Evolutionary conservation across 2,113 vertebrate species (phyloP).

Genomic region (Heptranchias perlo): DNA sequence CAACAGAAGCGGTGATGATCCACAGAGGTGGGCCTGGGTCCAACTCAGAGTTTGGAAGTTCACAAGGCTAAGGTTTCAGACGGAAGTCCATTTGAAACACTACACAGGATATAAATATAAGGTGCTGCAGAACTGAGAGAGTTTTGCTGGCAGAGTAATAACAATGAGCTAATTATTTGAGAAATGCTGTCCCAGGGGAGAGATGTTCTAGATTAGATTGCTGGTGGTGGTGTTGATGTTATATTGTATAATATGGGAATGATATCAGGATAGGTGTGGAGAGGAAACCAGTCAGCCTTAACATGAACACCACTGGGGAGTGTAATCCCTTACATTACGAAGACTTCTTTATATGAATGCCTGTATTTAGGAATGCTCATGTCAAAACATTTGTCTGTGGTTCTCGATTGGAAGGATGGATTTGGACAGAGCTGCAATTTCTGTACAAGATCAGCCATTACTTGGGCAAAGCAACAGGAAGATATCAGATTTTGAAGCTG

Average conservation of each 20-base stretch:
- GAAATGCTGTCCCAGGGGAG: neutral
- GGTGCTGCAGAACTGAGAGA: neutral
- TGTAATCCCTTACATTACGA: neutral
- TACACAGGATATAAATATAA: constrained; percentile 27
- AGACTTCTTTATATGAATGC: neutral
- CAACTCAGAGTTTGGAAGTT: constrained; percentile 24
- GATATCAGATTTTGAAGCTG: neutral
- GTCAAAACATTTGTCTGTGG: neutral
- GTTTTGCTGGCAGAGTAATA: neutral
- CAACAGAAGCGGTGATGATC: no score
- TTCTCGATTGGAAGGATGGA: neutral
- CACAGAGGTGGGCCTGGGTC: neutral
- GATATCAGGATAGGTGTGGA: neutral
- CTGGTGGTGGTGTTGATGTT: neutral
- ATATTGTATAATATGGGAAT: neutral
- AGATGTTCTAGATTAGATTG: neutral
- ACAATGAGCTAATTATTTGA: neutral
- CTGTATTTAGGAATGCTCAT: neutral
- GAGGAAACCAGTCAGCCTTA: neutral
- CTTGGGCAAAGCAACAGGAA: neutral
- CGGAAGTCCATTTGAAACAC: constrained; percentile 9
- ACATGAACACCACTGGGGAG: neutral
- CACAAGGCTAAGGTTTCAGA: neutral
- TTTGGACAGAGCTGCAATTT: neutral
- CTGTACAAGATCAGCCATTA: neutral